A percentile compares a stretch with the other conserved stretches of the same genome.
These are phyloP conservation scores for Anthoscopus minutus DNA, from an alignment of 2,113 vertebrate species.

Conservation along the genomic window DNA sequence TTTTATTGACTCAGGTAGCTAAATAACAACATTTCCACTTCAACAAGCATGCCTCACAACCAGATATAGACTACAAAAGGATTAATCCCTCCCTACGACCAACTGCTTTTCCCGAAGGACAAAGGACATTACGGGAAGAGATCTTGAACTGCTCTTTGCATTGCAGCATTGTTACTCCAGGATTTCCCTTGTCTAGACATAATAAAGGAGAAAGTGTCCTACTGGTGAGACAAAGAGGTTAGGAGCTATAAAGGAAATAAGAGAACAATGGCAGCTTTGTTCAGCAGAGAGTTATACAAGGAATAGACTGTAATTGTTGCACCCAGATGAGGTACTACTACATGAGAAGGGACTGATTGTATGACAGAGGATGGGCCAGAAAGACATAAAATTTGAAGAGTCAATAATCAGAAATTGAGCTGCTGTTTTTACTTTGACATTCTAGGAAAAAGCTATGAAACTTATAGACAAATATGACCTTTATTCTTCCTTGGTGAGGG, in stretches of 20 bases:
- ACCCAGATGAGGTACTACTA: background rate
- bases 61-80: background rate
- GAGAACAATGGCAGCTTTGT: background rate
- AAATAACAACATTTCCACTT: background rate
- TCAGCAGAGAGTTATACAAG: background rate
- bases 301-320: background rate
- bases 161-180: background rate
- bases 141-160: background rate
- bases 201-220: background rate
- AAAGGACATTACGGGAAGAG: background rate
- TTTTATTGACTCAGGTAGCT: background rate
- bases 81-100: background rate
- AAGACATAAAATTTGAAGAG: background rate
- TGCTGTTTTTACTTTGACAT: background rate
- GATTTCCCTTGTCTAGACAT: background rate
- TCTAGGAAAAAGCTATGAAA: background rate
- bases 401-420: background rate
- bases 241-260: background rate
- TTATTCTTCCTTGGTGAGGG: background rate
- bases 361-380: background rate
- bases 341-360: background rate
- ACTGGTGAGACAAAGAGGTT: background rate
- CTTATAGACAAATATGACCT: background rate
- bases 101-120: background rate
- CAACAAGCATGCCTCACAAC: background rate